phyloP scores from a whole-genome alignment of 2,113 vertebrate genomes.

The Melanocharis versteri region DNA sequence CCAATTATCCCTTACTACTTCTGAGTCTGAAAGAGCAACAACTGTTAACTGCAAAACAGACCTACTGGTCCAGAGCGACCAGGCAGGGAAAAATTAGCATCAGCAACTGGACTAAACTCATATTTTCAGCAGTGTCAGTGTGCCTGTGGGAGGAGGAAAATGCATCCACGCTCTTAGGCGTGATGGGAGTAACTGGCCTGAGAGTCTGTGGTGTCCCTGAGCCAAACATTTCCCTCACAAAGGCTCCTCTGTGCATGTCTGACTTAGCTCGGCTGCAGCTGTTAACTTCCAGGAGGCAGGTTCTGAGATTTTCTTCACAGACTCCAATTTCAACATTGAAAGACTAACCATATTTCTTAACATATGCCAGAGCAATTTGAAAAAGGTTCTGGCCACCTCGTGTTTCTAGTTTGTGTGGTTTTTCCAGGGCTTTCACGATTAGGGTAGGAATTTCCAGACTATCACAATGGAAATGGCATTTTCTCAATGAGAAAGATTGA shows the following conservation, averaged over 20 bases:
- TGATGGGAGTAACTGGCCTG: not conserved
- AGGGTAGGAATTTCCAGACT: not conserved
- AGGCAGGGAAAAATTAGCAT: not conserved
- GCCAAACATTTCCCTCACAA: not conserved
- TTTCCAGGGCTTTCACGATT: not conserved
- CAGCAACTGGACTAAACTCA: not conserved
- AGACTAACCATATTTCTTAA: not conserved
- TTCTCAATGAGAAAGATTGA: not conserved
- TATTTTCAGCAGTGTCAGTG: not conserved
- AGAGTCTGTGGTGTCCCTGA: not conserved
- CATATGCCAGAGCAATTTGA: not conserved
- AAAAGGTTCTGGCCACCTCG: not conserved
- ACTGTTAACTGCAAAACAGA: not conserved
- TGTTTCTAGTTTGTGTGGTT: not conserved
- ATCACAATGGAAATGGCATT: not conserved
- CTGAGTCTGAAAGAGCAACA: not conserved
- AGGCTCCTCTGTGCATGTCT: not conserved
- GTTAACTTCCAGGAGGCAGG: not conserved
- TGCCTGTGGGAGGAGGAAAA: not conserved
- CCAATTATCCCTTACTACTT: conserved; percentile 18
- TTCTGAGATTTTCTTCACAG: not conserved
- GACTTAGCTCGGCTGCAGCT: not conserved
- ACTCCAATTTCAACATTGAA: not conserved
- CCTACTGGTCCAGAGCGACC: not conserved
- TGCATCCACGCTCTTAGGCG: not conserved